Percentiles rank a stretch among this genome's conserved stretches.
These are phyloP conservation scores for Pseudomyrmex cubaensis DNA, from an alignment of 1,140 invertebrate species.

Conservation along the genomic window DNA sequence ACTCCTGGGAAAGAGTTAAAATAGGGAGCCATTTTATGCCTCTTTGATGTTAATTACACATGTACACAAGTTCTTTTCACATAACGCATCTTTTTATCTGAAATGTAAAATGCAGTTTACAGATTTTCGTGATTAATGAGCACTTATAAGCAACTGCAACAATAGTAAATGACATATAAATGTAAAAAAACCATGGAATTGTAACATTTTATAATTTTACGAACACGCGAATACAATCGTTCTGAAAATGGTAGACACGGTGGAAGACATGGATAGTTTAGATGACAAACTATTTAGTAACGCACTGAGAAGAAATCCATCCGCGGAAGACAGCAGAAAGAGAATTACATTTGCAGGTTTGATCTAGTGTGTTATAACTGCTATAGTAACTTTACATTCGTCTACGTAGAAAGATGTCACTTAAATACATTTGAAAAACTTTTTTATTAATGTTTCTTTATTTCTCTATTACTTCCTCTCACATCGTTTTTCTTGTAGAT, in stretches of 20 bases:
- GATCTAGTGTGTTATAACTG: neutral
- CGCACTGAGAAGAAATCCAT: conserved; percentile 36
- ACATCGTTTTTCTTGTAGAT: conserved; percentile 64
- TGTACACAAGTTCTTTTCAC: too few relatives aligned
- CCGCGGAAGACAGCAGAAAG: conserved; percentile 58
- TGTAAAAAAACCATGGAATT: neutral
- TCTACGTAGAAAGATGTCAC: neutral
- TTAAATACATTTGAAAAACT: conserved; percentile 7
- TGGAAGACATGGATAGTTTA: conserved; percentile 54
- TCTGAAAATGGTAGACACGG: neutral
- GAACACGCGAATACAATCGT: neutral
- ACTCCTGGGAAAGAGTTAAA: too few relatives aligned
- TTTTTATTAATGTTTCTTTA: conserved; percentile 8
- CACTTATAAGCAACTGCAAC: too few relatives aligned
- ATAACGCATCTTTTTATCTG: too few relatives aligned
- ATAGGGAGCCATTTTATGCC: too few relatives aligned
- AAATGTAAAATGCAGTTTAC: too few relatives aligned
- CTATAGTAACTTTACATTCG: neutral
- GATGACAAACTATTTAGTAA: conserved; percentile 40
- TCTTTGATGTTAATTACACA: too few relatives aligned
- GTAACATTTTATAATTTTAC: conserved; percentile 5
- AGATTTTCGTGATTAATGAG: too few relatives aligned
- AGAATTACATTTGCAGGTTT: conserved; percentile 73
- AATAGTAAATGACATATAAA: too few relatives aligned
- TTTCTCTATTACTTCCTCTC: neutral